Base-by-base conservation (phyloP, 2,888 invertebrate species). In the Drosophila borborema region DNA sequence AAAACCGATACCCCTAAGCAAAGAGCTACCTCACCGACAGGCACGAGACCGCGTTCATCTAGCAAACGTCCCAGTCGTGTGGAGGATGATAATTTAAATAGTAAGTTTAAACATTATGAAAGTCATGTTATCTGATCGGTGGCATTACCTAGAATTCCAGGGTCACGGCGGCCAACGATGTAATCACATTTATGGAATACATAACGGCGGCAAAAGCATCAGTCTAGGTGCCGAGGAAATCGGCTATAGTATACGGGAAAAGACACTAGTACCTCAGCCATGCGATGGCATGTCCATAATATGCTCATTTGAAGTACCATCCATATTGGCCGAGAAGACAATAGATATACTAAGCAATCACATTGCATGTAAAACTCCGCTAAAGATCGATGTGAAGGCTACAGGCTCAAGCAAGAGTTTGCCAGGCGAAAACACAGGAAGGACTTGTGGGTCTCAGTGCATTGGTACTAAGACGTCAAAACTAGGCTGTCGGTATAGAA, bases 141-240 rank as follows among this genome's bases (percentile, higher is more conserved):
- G 41, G 38, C 54, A 49, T 80, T 66, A 79, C 31, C 16, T 54
- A 77, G 77, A 64, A 64, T 75, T 80, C n/a, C 77, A 77, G 77
- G 64, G 48, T 41, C n/a, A 23, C 48, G 58, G 8, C 67, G 73
- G 62, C 55, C 49, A 2, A 2, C 23, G 43, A 23, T 31, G 16
- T 20, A 36, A 31, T 31, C 14, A 31, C 14, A n/a, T 41, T 0
- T 40, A 6, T 31, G 40, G 8, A 10, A 20, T 49, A 7, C 18
- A 36, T 23, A 36, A 54, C 9, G 53, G 20, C 16, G 16, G 31
- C n/a, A 14, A 36, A 18, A 8, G 4, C 9, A 40, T 48, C 10
- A 8, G 6, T 20, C 2, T 43, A 3, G 16, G n/a, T 2, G 2
- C 7, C 3, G 40, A 49, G 20, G 1, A 16, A 5, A 41, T n/a